These are phyloP conservation scores for Chalcis sispes DNA, from an alignment of 2,888 invertebrate species.

Conservation along the genomic window DNA sequence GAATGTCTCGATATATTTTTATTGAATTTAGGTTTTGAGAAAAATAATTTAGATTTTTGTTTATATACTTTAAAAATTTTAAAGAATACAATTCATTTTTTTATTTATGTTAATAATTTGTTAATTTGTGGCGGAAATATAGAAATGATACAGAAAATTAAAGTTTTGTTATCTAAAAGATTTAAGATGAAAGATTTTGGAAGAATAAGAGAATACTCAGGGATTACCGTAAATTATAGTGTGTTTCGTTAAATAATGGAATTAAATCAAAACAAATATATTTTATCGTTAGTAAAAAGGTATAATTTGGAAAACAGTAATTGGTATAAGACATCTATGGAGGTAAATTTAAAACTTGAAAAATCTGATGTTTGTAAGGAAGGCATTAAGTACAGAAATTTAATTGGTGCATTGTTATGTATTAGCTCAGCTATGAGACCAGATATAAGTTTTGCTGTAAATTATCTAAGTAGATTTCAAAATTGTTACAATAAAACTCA, in stretches of 20 bases:
- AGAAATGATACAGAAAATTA: conserved; percentile 31
- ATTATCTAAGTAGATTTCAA: too few species aligned
- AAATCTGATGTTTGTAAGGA: background rate
- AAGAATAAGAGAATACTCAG: conserved; percentile 24
- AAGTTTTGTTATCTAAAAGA: conserved; percentile 49
- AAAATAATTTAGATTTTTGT: too few species aligned
- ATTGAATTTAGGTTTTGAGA: conserved; percentile 2
- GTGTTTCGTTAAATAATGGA: background rate
- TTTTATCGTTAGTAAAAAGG: conserved; percentile 35
- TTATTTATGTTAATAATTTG: too few species aligned
- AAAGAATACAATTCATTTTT: too few species aligned
- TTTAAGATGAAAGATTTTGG: too few species aligned
- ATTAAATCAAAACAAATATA: conserved; percentile 2
- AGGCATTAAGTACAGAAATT: background rate
- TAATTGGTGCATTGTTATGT: too few species aligned
- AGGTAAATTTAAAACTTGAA: conserved; percentile 29
- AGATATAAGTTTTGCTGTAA: too few species aligned
- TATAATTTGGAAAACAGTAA: too few species aligned
- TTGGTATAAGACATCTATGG: conserved; percentile 39
- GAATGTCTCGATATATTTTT: conserved; percentile 28
- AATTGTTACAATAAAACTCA: too few species aligned
- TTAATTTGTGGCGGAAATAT: too few species aligned
- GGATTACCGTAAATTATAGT: background rate
- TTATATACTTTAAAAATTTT: too few species aligned
- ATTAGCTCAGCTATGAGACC: conserved; percentile 38